Percentiles rank a stretch among this genome's conserved stretches.
Conservation (phyloP, 2,888 invertebrate genomes). For the Myopa testacea region DNA sequence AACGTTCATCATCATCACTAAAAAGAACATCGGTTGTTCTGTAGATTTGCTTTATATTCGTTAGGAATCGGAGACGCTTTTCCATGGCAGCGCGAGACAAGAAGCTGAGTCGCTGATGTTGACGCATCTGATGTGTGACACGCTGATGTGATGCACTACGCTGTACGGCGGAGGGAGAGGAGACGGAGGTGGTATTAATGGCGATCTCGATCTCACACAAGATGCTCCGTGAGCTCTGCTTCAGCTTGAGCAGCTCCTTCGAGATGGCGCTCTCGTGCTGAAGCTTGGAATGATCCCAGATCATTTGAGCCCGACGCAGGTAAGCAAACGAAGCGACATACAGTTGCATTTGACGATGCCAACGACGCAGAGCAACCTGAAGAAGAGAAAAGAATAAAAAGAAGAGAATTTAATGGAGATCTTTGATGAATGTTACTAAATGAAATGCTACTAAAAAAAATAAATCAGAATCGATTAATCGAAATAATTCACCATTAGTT, state of each 20-base stretch:
- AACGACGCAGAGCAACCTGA: constrained; percentile 56
- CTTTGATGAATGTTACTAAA: too few relatives aligned
- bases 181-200: constrained; percentile 51
- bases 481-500: neutral
- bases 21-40: neutral
- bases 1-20: neutral
- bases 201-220: constrained; percentile 61
- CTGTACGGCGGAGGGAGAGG: neutral
- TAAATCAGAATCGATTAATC: neutral
- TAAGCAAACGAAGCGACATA: constrained; percentile 61
- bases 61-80: constrained; percentile 51
- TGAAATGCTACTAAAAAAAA: too few relatives aligned
- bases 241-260: constrained; percentile 50
- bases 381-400: neutral
- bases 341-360: constrained; percentile 59
- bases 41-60: constrained; percentile 47
- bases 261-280: constrained; percentile 49
- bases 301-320: constrained; percentile 54
- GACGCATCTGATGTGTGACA: neutral
- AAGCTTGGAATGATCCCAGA: constrained; percentile 51
- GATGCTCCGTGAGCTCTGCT: constrained; percentile 52
- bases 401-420: neutral
- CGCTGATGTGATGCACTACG: neutral
- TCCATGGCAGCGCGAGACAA: constrained; percentile 54
- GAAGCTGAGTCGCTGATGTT: constrained; percentile 41